These are phyloP conservation scores for Brachyalestes nurse DNA, from an alignment of 2,797 vertebrate species.

Conservation along the genomic window DNA sequence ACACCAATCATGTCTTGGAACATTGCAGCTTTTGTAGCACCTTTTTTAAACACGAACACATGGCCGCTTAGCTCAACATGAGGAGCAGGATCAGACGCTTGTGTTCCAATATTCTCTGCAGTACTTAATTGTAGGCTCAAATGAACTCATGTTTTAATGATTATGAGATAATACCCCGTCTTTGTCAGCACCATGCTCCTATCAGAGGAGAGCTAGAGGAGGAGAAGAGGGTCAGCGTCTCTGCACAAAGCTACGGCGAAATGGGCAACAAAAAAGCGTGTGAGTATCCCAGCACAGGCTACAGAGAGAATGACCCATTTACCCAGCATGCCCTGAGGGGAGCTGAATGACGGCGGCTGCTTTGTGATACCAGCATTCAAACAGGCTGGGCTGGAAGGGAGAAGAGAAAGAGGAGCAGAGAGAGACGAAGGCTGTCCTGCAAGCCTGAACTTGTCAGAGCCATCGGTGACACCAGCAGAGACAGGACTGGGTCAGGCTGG, in stretches of 20 bases:
- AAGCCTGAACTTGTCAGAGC: conserved; percentile 34
- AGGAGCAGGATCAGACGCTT: no score
- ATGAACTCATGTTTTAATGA: no score
- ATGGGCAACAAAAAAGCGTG: conserved; percentile 51
- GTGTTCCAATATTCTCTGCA: no score
- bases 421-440: conserved; percentile 25
- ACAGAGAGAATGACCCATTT: conserved; percentile 72
- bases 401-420: conserved; percentile 23
- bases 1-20: no score
- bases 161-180: not conserved
- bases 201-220: conserved; percentile 29
- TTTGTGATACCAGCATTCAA: conserved; percentile 49
- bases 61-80: no score
- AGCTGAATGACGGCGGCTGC: conserved; percentile 33
- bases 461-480: conserved; percentile 17
- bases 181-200: not conserved
- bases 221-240: conserved; percentile 23
- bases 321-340: conserved; percentile 64
- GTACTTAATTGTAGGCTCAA: no score
- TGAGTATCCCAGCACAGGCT: conserved; percentile 50
- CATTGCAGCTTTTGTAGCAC: no score
- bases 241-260: conserved; percentile 34
- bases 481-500: conserved; percentile 31
- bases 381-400: conserved; percentile 44
- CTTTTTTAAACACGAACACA: no score